phyloP scores from a whole-genome alignment of 1,140 invertebrate genomes.

The Stegodyphus mimosarum region DNA sequence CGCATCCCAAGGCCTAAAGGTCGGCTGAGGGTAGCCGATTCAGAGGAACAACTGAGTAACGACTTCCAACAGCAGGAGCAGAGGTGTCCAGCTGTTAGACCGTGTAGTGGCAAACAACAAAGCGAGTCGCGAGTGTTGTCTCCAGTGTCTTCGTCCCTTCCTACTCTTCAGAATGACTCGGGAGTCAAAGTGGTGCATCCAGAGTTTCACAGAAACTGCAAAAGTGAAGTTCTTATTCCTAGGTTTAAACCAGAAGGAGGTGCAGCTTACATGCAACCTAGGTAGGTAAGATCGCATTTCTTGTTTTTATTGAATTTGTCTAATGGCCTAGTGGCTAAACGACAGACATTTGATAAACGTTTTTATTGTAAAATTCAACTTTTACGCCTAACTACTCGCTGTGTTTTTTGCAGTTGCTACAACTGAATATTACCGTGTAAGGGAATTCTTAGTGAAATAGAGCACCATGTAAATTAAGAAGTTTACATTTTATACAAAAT shows the following conservation, averaged over 20 bases:
- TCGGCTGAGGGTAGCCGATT: slow-evolving; percentile 1
- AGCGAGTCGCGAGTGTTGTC: slow-evolving; percentile 1
- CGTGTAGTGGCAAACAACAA: neutral
- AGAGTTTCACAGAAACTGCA: slow-evolving; percentile 46
- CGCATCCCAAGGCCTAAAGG: slow-evolving; percentile 55
- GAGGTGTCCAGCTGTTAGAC: neutral
- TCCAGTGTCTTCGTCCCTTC: slow-evolving; percentile 45
- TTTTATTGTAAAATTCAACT: no score
- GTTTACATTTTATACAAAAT: no score
- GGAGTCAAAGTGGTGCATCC: neutral
- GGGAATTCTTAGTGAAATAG: no score
- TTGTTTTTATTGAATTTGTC: neutral
- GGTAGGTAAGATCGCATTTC: slow-evolving; percentile 24
- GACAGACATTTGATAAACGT: no score
- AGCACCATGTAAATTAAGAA: no score
- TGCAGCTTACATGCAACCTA: slow-evolving; percentile 25
- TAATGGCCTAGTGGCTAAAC: no score
- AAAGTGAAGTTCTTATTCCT: slow-evolving; percentile 50
- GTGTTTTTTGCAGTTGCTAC: no score
- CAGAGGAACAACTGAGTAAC: slow-evolving; percentile 7
- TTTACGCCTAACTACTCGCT: no score
- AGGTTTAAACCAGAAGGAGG: slow-evolving; percentile 31
- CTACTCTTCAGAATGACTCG: slow-evolving; percentile 16
- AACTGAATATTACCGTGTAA: no score
- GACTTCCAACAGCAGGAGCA: slow-evolving; percentile 6